Base-by-base conservation (phyloP, 30 jellyfish, hydroid and myxozoan genomes). In the Hydractinia echinata region DNA sequence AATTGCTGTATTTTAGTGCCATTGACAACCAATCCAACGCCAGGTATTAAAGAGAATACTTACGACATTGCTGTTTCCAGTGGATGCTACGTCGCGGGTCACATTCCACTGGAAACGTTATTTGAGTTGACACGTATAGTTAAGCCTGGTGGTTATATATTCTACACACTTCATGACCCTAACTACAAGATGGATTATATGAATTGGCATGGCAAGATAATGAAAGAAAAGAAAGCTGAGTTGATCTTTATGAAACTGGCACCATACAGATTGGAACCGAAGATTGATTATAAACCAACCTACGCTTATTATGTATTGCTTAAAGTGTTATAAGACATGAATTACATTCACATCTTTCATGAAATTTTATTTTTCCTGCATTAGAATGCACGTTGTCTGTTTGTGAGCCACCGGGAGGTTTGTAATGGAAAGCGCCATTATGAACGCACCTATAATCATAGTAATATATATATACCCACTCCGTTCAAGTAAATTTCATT, bases 61-160 rank as follows among this genome's bases (percentile, higher is more conserved):
- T 76, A 76, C 39, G 84, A 76, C 19, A 76, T 51, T 9, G 84
- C 79, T 21, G 84, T 76, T 9, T 76, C 84, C 1, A 8, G 48
- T 76, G 84, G 84, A 10, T 50, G 54, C 13, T 76, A 19, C 5
- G 69, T 76, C 10, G 84, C 53, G 55, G 5, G 74, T 5, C 84
- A 76, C 44, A 76, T 76, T 51, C 84, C 84, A 1, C 53, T 76
- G 72, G 74, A 53, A 1, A 54, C 74, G n/a, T 54, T 76, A 50
- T 44, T 14, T 6, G 84, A 76, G 4, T 5, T 76, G 18, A 55
- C 74, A 55, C 72, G n/a, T n/a, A n/a, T n/a, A n/a, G n/a, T n/a
- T n/a, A n/a, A n/a, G 84, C 84, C 84, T 5, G 74, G 74, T 76
- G 84, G 84, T 55, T 76, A 51, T 76, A 10, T 76, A n/a, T 21